phyloP scores from a whole-genome alignment of 1,140 invertebrate genomes.

The Penaeus indicus region DNA sequence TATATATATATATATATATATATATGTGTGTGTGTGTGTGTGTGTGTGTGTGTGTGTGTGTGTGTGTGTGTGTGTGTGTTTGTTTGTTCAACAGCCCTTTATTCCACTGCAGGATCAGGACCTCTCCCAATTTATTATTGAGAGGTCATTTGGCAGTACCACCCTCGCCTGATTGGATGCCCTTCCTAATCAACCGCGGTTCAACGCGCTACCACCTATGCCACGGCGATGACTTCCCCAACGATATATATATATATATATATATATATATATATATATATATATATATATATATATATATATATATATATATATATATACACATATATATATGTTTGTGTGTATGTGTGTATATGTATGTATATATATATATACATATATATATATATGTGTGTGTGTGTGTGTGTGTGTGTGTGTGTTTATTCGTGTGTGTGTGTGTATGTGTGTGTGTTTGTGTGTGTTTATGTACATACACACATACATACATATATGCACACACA shows the following conservation, averaged over 20 bases:
- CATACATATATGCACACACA: too few species aligned
- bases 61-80: neutral
- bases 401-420: neutral
- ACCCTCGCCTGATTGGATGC: neutral
- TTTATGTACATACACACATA: too few species aligned
- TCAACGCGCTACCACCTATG: too few species aligned
- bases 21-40: neutral
- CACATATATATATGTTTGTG: neutral
- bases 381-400: neutral
- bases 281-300: neutral
- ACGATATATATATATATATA: too few species aligned
- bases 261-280: neutral
- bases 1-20: neutral
- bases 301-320: neutral
- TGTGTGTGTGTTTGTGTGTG: neutral
- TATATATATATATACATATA: neutral
- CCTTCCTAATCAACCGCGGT: too few species aligned
- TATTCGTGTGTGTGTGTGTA: neutral
- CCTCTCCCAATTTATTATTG: too few species aligned
- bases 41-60: neutral
- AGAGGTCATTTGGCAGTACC: too few species aligned
- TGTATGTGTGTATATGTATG: neutral
- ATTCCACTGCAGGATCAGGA: too few species aligned
- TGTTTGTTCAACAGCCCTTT: neutral
- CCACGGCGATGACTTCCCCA: too few species aligned